Conservation (phyloP, 2,888 invertebrate species). For the Steromphala cineraria region DNA sequence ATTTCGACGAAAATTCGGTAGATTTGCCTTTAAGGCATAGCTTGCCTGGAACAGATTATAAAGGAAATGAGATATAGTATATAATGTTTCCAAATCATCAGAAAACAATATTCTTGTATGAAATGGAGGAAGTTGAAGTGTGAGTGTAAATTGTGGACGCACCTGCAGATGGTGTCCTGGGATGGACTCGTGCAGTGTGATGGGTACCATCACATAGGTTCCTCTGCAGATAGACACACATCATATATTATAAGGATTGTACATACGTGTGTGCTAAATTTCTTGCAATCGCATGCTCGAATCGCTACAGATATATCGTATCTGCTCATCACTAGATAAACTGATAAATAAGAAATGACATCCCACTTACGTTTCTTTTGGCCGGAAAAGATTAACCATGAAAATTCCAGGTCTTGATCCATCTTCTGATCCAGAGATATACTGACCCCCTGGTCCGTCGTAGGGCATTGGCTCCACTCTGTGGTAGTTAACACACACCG, state of each 20-base stretch:
- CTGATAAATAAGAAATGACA: too few species aligned
- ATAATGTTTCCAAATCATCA: too few species aligned
- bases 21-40: slow-evolving; percentile 50
- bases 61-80: too few species aligned
- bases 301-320: too few species aligned
- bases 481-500: background rate
- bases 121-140: too few species aligned
- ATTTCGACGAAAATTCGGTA: slow-evolving; percentile 58
- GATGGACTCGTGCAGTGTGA: slow-evolving; percentile 39
- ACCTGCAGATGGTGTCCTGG: slow-evolving; percentile 40
- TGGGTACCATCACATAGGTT: slow-evolving; percentile 29
- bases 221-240: slow-evolving; percentile 23
- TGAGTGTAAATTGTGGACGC: too few species aligned
- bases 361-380: slow-evolving; percentile 57
- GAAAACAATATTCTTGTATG: too few species aligned
- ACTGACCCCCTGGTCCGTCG: slow-evolving; percentile 67
- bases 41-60: slow-evolving; percentile 35
- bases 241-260: too few species aligned
- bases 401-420: slow-evolving; percentile 67
- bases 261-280: too few species aligned
- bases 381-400: slow-evolving; percentile 65
- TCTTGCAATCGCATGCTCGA: too few species aligned
- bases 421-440: slow-evolving; percentile 68
- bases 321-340: background rate
- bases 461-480: slow-evolving; percentile 48